Percentiles rank a stretch among this genome's conserved stretches.
These are phyloP conservation scores for Pararge aegeria DNA, from an alignment of 1,140 invertebrate genomes.

Conservation along the genomic window DNA sequence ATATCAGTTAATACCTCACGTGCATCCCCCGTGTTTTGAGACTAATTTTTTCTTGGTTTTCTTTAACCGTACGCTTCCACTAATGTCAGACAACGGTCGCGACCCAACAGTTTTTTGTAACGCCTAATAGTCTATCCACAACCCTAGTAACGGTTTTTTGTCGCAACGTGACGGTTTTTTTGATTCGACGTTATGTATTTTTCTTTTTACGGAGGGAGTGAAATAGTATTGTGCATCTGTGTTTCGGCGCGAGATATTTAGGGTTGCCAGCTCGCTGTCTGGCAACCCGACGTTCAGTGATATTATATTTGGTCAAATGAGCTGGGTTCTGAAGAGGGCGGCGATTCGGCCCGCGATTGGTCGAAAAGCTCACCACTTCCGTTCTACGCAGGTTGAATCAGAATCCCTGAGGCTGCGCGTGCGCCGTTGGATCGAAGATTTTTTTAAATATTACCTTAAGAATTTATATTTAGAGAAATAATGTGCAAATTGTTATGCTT, in stretches of 20 bases:
- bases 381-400: slow-evolving; percentile 76
- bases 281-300: slow-evolving; percentile 35
- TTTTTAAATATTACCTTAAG: slow-evolving; percentile 31
- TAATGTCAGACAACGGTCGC: slow-evolving; percentile 61
- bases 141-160: slow-evolving; percentile 57
- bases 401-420: slow-evolving; percentile 56
- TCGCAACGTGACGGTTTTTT: slow-evolving; percentile 64
- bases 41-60: slow-evolving; percentile 42
- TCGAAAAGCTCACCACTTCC: slow-evolving; percentile 66
- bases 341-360: slow-evolving; percentile 54
- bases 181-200: slow-evolving; percentile 30
- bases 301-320: slow-evolving; percentile 28
- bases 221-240: slow-evolving; percentile 75
- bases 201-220: slow-evolving; percentile 62
- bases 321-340: slow-evolving; percentile 66
- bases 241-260: slow-evolving; percentile 29
- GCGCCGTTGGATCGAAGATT: slow-evolving; percentile 28
- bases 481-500: slow-evolving; percentile 47
- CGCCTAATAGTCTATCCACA: slow-evolving; percentile 72
- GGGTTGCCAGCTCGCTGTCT: slow-evolving; percentile 32
- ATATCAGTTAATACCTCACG: slow-evolving; percentile 43
- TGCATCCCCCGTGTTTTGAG: slow-evolving; percentile 70
- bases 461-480: slow-evolving; percentile 39
- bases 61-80: slow-evolving; percentile 74
- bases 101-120: slow-evolving; percentile 36